Evolutionary conservation across 2,113 vertebrate species (phyloP), one percentile per base, ranked within the genome.

Genomic region (Forbesichthys agassizii): DNA sequence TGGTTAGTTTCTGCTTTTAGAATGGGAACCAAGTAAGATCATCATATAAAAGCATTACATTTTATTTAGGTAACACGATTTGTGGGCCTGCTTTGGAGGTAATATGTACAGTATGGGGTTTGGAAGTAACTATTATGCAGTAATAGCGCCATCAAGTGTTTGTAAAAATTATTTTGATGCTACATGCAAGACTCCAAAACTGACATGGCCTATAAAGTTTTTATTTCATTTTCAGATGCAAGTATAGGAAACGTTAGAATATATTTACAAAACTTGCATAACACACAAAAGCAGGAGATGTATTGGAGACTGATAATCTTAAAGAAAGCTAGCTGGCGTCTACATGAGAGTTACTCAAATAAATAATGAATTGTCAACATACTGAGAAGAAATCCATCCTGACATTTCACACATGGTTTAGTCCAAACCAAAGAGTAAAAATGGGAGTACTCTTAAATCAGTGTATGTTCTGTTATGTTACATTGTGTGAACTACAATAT

Each of bases 181-280:
- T 52, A 73, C 73, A 72, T n/a, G 49, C 53, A 84, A 52, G 14
- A 42, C 64, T 77, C 57, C 59, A 68, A 60, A 81, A 72, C 27
- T 69, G 61, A 71, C 71, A 59, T 79, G 75, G 86, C 86, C 89
- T 91, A 91, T 88, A 90, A 89, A 88, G 52, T 67, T 80, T 87
- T 89, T 86, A 85, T 85, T 92, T 90, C 78, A 68, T 87, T 85
- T 90, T 89, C 84, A 84, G 90, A 91, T 92, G 89, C 90, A 93
- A 89, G 87, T 89, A 88, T 91, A 90, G 90, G 90, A 93, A 93
- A 93, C 89, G 88, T 87, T 88, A 84, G 84, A 86, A 86, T 88
- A 89, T 91, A 93, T 93, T 81, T 92, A 93, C 91, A 93, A 86
- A 87, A 86, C 82, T 58, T 85, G 78, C 82, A 84, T 86, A 77